phyloP scores from a whole-genome alignment of 1,140 invertebrate species.

The Procambarus clarkii region DNA sequence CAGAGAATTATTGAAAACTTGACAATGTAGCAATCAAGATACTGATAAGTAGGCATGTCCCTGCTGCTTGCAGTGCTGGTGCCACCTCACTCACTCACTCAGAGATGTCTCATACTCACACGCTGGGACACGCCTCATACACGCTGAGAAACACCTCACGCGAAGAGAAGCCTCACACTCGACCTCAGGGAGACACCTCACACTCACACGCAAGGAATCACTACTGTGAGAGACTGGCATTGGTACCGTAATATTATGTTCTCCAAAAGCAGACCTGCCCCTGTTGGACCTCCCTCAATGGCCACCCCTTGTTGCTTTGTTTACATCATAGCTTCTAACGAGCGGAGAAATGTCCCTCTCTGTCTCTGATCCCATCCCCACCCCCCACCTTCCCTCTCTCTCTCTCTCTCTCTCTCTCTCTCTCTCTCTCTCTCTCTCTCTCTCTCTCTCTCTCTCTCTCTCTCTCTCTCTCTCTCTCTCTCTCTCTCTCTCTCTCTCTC shows the following conservation, averaged over 20 bases:
- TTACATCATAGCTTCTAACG: slow-evolving; percentile 55
- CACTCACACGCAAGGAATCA: background rate
- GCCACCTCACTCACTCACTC: too few species aligned
- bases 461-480: background rate
- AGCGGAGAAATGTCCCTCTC: slow-evolving; percentile 5
- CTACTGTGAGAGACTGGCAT: slow-evolving; percentile 9
- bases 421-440: background rate
- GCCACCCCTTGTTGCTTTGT: slow-evolving; percentile 43
- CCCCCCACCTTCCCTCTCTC: slow-evolving; percentile 10
- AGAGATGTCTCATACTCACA: too few species aligned
- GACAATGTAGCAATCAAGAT: too few species aligned
- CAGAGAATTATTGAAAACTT: too few species aligned
- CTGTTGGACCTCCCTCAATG: slow-evolving; percentile 29
- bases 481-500: background rate
- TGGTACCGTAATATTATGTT: slow-evolving; percentile 11
- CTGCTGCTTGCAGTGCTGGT: too few species aligned
- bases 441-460: slow-evolving; percentile 16
- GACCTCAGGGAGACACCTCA: too few species aligned
- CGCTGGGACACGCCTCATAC: too few species aligned
- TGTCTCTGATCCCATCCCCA: background rate
- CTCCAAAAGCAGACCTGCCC: slow-evolving; percentile 51
- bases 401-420: slow-evolving; percentile 13
- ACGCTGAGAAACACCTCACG: too few species aligned
- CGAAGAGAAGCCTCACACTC: too few species aligned
- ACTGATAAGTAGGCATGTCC: too few species aligned